Evolutionary conservation across 2,113 vertebrate species (phyloP).

Genomic region (Nyctibius bracteatus): DNA sequence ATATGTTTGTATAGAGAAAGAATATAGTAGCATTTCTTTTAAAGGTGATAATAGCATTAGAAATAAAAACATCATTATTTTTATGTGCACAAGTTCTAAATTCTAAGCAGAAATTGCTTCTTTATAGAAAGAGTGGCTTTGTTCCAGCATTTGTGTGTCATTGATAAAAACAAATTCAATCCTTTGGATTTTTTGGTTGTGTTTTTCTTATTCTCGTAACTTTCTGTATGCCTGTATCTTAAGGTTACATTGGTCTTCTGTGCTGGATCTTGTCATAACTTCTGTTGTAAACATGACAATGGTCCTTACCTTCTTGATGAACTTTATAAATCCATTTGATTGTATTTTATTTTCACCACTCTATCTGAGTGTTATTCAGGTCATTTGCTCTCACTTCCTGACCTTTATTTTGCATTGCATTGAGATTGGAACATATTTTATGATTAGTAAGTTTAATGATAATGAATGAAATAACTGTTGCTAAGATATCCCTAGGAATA

Average conservation of each 20-base stretch:
- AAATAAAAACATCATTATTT: background rate
- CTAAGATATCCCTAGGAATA: background rate
- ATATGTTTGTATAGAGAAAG: background rate
- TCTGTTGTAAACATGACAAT: background rate
- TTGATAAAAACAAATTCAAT: background rate
- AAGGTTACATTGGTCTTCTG: background rate
- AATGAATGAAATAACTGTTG: conserved; percentile 17
- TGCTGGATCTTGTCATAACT: background rate
- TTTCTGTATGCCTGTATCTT: background rate
- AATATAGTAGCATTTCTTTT: background rate
- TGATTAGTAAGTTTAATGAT: background rate
- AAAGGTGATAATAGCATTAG: background rate
- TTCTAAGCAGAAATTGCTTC: background rate
- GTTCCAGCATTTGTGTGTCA: background rate
- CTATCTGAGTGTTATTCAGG: background rate
- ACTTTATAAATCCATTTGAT: background rate
- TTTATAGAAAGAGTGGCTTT: background rate
- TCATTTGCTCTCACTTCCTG: background rate
- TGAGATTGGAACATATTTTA: background rate
- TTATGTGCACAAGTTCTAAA: background rate
- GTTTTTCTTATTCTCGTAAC: background rate
- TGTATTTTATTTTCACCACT: background rate
- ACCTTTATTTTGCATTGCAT: background rate
- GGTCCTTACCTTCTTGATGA: background rate
- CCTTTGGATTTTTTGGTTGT: background rate